phyloP scores from a whole-genome alignment of 1,140 invertebrate species.

The Drosophila takahashii region DNA sequence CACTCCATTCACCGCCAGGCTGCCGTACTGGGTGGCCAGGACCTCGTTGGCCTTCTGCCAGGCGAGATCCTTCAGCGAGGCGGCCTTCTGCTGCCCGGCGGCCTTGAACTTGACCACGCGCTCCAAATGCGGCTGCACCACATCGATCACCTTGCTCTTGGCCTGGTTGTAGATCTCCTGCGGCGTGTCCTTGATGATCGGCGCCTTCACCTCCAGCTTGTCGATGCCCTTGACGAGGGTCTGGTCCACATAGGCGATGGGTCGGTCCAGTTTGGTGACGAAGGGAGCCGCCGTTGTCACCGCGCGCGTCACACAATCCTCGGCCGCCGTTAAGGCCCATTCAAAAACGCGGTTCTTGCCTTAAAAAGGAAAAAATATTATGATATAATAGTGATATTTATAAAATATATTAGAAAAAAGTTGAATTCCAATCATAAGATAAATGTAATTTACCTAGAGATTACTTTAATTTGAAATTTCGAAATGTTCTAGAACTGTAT shows the following conservation, averaged over 20 bases:
- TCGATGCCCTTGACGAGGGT: slow-evolving; percentile 88
- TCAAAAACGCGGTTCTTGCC: slow-evolving; percentile 87
- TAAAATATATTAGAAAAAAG: background rate
- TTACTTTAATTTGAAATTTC: slow-evolving; percentile 2
- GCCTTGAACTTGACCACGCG: slow-evolving; percentile 86
- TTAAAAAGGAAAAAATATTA: slow-evolving; percentile 45
- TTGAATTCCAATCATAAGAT: no score
- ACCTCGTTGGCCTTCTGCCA: slow-evolving; percentile 90
- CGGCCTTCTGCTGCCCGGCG: slow-evolving; percentile 87
- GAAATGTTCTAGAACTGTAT: slow-evolving; percentile 8
- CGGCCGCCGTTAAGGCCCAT: slow-evolving; percentile 89
- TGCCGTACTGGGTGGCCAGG: slow-evolving; percentile 88
- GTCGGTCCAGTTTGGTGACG: slow-evolving; percentile 86
- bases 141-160: slow-evolving; percentile 88
- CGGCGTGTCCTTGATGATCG: slow-evolving; percentile 89
- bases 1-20: slow-evolving; percentile 87
- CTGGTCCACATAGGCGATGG: slow-evolving; percentile 89
- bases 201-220: slow-evolving; percentile 88
- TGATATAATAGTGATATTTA: background rate
- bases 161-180: slow-evolving; percentile 90
- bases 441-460: no score
- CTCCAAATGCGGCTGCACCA: slow-evolving; percentile 87
- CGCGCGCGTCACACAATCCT: slow-evolving; percentile 88
- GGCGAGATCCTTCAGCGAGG: slow-evolving; percentile 88
- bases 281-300: slow-evolving; percentile 87